Evolutionary conservation across 2,888 invertebrate genomes (phyloP).

Genomic region (Amblyjoppa proteus): DNA sequence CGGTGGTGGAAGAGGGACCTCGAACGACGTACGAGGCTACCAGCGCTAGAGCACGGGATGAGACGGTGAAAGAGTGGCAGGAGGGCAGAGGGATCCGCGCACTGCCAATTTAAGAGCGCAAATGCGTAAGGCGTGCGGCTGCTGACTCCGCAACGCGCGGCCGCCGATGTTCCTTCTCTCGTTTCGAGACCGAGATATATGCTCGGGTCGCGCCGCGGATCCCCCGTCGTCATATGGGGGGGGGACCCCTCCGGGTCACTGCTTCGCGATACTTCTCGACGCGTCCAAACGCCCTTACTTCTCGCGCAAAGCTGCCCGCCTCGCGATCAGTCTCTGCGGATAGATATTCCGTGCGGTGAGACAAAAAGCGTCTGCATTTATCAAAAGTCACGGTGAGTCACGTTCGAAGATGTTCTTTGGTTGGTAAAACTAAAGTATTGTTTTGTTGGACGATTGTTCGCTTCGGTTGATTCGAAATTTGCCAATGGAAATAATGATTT

Average conservation of each 20-base stretch:
- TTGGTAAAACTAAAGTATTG: too few species aligned
- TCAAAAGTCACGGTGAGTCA: too few species aligned
- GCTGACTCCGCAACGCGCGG: slow-evolving; percentile 18
- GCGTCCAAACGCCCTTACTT: slow-evolving; percentile 3
- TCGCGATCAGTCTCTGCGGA: slow-evolving; percentile 6
- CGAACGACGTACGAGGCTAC: neutral
- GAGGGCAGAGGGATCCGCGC: neutral
- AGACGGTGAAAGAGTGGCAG: slow-evolving; percentile 30
- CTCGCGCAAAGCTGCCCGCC: neutral
- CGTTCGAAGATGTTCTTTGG: too few species aligned
- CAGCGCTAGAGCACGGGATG: neutral
- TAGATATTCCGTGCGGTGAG: too few species aligned
- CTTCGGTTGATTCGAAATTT: too few species aligned
- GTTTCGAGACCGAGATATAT: slow-evolving; percentile 6
- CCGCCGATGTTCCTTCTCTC: slow-evolving; percentile 1
- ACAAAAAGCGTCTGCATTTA: too few species aligned
- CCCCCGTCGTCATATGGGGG: neutral
- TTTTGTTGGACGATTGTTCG: too few species aligned
- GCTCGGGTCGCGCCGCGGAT: neutral
- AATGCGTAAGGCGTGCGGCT: slow-evolving; percentile 17
- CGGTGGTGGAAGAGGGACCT: neutral
- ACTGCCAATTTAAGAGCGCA: slow-evolving; percentile 28
- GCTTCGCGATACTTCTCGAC: slow-evolving; percentile 8
- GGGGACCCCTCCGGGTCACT: neutral
- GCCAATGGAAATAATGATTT: too few species aligned